Evolutionary conservation across 1,140 invertebrate species (phyloP).

Genomic region (Sycobia sp.): DNA sequence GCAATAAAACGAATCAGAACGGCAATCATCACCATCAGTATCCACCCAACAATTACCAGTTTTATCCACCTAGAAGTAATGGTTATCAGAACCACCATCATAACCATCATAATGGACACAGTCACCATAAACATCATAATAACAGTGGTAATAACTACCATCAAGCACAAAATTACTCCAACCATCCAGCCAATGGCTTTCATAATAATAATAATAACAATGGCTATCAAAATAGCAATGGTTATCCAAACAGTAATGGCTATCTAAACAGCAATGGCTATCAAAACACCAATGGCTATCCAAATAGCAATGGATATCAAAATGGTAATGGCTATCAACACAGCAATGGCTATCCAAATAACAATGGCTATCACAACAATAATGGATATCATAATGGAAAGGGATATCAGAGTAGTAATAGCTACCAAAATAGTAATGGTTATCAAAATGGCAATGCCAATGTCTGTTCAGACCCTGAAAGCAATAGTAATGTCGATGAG

Average conservation of each 20-base stretch:
- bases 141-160: background rate
- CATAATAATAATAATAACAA: constrained; percentile 5
- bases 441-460: background rate
- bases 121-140: background rate
- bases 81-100: constrained; percentile 5
- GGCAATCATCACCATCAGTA: constrained; percentile 9
- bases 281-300: background rate
- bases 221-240: background rate
- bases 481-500: constrained; percentile 1
- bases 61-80: background rate
- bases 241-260: background rate
- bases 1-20: background rate
- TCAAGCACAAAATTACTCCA: background rate
- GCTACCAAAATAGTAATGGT: constrained; percentile 14
- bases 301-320: background rate
- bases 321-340: constrained; percentile 3
- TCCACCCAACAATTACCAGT: background rate
- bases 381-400: background rate
- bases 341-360: background rate
- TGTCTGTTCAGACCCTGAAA: background rate
- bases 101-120: background rate
- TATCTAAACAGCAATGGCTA: constrained; percentile 1
- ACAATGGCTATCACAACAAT: background rate
- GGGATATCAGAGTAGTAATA: background rate
- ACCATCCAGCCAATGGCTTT: constrained; percentile 9